Evolutionary conservation across 2,113 vertebrate species (phyloP).

Genomic region (Eubucco bourcierii): DNA sequence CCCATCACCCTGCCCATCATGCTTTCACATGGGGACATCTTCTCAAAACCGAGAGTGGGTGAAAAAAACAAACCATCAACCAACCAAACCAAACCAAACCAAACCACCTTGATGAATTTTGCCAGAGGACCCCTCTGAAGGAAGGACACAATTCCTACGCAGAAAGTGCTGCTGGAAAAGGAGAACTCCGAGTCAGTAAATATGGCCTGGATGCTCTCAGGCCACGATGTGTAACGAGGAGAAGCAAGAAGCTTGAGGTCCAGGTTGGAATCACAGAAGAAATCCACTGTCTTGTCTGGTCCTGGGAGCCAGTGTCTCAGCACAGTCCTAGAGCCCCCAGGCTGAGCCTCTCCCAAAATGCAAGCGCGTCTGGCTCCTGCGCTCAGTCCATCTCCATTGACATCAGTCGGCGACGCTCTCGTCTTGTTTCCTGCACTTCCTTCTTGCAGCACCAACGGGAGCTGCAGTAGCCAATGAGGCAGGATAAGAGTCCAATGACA

Average conservation of each 20-base stretch:
- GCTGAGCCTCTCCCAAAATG: background rate
- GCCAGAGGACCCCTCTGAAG: conserved; percentile 61
- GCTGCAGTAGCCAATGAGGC: conserved; percentile 91
- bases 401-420: conserved; percentile 87
- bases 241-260: conserved; percentile 66
- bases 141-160: conserved; percentile 37
- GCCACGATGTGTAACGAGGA: conserved; percentile 45
- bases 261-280: conserved; percentile 73
- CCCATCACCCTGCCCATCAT: background rate
- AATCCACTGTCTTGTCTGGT: conserved; percentile 9
- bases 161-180: conserved; percentile 74
- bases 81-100: background rate
- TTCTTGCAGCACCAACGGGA: conserved; percentile 91
- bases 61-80: background rate
- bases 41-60: background rate
- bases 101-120: conserved; percentile 40
- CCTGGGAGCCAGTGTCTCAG: conserved; percentile 40
- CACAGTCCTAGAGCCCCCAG: background rate
- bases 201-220: conserved; percentile 55
- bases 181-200: conserved; percentile 60
- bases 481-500: conserved; percentile 86
- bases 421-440: conserved; percentile 80
- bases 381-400: conserved; percentile 93
- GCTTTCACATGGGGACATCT: background rate
- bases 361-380: background rate